Conservation (phyloP, 2,888 invertebrate genomes). For the Sepioteuthis lessoniana region DNA sequence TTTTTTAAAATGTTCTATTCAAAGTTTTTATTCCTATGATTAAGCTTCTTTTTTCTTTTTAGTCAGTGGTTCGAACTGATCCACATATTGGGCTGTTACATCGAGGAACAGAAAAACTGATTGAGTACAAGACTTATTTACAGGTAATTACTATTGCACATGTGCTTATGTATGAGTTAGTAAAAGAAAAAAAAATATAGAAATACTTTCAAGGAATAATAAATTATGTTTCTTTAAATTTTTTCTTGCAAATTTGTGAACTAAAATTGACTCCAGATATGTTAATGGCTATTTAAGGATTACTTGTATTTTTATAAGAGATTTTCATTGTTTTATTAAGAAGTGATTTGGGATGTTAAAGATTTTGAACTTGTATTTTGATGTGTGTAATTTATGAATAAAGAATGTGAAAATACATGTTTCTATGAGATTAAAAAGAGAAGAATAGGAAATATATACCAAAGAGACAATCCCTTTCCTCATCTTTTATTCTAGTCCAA, state of each 20-base stretch:
- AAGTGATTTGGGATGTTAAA: no score
- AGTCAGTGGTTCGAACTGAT: constrained; percentile 90
- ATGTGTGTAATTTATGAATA: no score
- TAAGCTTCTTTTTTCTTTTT: constrained; percentile 58
- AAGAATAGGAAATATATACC: no score
- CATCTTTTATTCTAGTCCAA: not conserved
- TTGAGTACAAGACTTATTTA: constrained; percentile 98
- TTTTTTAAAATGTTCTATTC: not conserved
- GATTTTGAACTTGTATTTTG: no score
- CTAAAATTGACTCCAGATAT: no score
- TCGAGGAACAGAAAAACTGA: constrained; percentile 97
- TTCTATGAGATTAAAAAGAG: no score
- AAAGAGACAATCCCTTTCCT: no score
- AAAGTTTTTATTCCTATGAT: not conserved
- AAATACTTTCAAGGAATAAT: not conserved
- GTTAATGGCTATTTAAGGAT: no score
- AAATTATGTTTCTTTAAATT: not conserved
- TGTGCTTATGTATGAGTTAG: not conserved
- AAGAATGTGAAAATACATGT: no score
- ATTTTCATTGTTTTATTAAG: no score
- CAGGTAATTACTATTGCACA: constrained; percentile 77
- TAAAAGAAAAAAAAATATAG: not conserved
- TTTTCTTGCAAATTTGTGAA: no score
- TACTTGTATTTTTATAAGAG: no score
- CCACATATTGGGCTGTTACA: constrained; percentile 98